Evolutionary conservation across 2,113 vertebrate genomes (phyloP).

Genomic region (Rattus rattus): DNA sequence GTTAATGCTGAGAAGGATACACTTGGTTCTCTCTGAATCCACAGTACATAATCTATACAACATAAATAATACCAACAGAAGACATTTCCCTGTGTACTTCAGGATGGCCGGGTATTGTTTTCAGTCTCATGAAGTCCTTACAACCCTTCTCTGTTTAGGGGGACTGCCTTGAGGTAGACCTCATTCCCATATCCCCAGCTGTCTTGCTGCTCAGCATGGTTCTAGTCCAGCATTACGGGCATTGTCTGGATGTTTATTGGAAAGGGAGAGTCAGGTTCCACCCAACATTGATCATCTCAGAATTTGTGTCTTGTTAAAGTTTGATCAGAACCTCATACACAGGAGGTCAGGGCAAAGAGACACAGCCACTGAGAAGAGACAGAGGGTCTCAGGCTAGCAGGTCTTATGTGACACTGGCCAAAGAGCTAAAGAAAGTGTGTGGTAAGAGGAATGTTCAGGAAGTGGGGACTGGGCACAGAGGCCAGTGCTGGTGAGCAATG

Average conservation of each 20-base stretch:
- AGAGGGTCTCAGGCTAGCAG: background rate
- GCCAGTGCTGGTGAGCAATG: background rate
- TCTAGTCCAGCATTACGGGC: background rate
- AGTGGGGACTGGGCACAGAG: background rate
- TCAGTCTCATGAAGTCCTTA: background rate
- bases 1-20: background rate
- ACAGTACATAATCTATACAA: background rate
- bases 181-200: background rate
- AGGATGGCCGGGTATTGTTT: background rate
- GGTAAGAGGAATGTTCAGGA: background rate
- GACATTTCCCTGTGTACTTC: background rate
- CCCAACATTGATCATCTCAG: background rate
- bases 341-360: background rate
- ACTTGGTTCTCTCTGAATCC: background rate
- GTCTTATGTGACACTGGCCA: background rate
- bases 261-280: background rate
- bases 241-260: background rate
- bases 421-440: background rate
- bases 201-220: background rate
- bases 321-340: background rate
- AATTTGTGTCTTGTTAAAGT: background rate
- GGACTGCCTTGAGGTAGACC: background rate
- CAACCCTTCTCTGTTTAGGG: background rate
- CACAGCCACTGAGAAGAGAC: background rate
- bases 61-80: fast-evolving